Evolutionary conservation across 2,888 invertebrate genomes (phyloP), one percentile per base, ranked within the genome.

Genomic region (Adelphocoris suturalis): DNA sequence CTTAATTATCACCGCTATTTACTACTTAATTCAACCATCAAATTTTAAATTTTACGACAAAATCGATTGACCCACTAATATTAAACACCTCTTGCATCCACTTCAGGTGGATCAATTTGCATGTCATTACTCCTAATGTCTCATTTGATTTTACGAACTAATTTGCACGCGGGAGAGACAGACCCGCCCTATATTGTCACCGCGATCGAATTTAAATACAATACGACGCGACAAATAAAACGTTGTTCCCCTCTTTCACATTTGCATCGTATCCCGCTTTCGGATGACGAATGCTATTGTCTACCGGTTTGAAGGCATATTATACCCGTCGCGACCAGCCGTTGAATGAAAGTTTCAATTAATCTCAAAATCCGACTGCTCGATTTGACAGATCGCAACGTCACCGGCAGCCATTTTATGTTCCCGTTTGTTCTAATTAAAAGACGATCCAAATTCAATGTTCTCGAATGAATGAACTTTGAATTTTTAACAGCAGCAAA

Each of bases 91-190:
- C 37, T 7, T n/a, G n/a, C n/a, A n/a, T n/a, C n/a, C 19, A 16
- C 37, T 57, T 57, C n/a, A 57, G 16, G 16, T 0, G 7, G 57
- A 57, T 57, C n/a, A 46, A 81, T 81, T 81, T 47, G 37, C 80
- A 81, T 81, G 47, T 81, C 46, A 81, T 81, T 81, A 81, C 80
- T 81, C 46, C 80, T 46, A 81, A 19, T 16, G 47, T 37, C 80
- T 81, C 28, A 81, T 81, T 81, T 19, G 12, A 28, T 81, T 81
- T 81, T 0, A 57, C 57, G n/a, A n/a, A 7, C n/a, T 81, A 47
- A 81, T 81, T 81, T 81, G 80, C 80, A 47, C 80, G 5, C 57
- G 16, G 57, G 19, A n/a, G 7, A 37, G 37, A 37, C 37, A 7
- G 37, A 16, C n/a, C n/a, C 57, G 57, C 57, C 57, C 57, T 57